phyloP scores from a whole-genome alignment of 2,113 vertebrate species.

The Lipotes vexillifer region DNA sequence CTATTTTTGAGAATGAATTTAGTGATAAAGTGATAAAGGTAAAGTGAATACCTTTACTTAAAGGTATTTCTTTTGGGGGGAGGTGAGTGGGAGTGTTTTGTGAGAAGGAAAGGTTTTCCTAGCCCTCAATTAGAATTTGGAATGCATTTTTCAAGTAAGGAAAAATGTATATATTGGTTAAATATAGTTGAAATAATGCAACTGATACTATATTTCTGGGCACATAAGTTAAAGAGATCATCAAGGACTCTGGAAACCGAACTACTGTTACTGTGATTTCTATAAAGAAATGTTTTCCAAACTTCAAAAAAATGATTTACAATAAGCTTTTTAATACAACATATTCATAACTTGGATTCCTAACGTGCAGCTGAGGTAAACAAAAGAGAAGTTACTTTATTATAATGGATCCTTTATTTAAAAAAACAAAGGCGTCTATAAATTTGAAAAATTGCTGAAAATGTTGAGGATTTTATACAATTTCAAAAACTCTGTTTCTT shows the following conservation, averaged over 20 bases:
- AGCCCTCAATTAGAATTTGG: not conserved
- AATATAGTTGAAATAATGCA: not conserved
- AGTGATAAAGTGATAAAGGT: not conserved
- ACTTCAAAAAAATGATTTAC: not conserved
- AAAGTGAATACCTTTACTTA: not conserved
- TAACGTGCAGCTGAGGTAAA: not conserved
- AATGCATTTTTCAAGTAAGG: not conserved
- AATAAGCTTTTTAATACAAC: not conserved
- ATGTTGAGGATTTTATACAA: slow-evolving; percentile 1
- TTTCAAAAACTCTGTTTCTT: not conserved
- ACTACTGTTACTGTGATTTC: not conserved
- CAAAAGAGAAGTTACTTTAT: not conserved
- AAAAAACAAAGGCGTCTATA: not conserved
- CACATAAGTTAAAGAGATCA: not conserved
- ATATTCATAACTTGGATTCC: not conserved
- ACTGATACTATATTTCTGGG: not conserved
- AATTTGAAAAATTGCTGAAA: not conserved
- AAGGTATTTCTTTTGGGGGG: not conserved
- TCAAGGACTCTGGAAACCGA: not conserved
- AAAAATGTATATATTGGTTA: not conserved
- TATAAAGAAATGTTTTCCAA: not conserved
- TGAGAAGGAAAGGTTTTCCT: not conserved
- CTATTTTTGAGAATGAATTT: not conserved
- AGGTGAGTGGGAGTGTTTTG: not conserved
- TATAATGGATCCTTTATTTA: not conserved